A percentile compares a stretch with the other conserved stretches of the same genome.
These are phyloP conservation scores for Eulemur rubriventer DNA, from an alignment of 2,797 vertebrate genomes.

Conservation along the genomic window DNA sequence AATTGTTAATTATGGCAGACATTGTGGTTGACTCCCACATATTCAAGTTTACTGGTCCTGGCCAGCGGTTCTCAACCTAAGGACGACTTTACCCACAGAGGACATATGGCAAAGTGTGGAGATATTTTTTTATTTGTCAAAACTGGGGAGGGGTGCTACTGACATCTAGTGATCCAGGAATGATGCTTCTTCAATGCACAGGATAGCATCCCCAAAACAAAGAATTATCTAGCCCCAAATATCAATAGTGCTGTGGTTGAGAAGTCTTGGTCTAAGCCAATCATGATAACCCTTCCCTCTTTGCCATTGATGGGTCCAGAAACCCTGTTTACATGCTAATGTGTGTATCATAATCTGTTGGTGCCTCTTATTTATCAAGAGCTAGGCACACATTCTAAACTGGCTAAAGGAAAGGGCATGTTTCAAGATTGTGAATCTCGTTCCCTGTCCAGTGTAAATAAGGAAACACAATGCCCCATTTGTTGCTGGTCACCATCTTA, in stretches of 20 bases:
- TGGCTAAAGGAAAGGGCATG: background rate
- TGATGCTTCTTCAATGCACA: background rate
- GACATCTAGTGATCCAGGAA: background rate
- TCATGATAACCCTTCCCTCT: background rate
- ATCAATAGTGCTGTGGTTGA: background rate
- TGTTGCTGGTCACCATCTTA: background rate
- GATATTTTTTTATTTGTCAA: background rate
- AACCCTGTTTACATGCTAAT: background rate
- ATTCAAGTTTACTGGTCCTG: background rate
- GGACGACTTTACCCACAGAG: background rate
- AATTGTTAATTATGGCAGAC: background rate
- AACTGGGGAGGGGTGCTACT: background rate
- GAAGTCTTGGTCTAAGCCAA: background rate
- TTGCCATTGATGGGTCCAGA: background rate
- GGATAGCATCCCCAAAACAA: background rate
- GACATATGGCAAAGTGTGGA: accelerated
- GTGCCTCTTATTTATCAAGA: background rate
- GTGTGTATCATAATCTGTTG: background rate
- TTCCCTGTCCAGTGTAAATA: background rate
- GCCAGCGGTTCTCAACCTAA: background rate
- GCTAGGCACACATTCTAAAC: background rate
- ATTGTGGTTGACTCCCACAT: background rate
- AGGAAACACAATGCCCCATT: background rate
- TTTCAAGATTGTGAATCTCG: background rate
- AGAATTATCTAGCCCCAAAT: background rate